phyloP scores from a whole-genome alignment of 2,888 invertebrate genomes.

The Scaptomyza tumidula region DNA sequence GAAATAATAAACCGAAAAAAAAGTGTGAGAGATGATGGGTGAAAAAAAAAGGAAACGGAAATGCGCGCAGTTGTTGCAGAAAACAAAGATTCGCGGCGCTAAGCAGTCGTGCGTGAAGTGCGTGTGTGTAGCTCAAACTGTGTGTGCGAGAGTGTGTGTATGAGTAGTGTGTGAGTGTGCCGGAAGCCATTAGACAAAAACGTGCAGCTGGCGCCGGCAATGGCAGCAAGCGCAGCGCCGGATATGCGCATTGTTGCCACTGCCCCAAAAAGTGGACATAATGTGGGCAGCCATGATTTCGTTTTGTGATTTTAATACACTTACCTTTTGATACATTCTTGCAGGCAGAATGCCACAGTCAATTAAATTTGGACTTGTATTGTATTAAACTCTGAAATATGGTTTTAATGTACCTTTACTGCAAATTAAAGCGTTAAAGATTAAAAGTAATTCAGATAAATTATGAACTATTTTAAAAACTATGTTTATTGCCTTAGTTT shows the following conservation, averaged over 20 bases:
- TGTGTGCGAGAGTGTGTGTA: constrained; percentile 14
- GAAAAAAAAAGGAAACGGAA: constrained; percentile 49
- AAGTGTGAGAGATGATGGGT: constrained; percentile 4
- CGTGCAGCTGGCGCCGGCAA: constrained; percentile 62
- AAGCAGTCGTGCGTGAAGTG: constrained; percentile 75
- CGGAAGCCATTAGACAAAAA: constrained; percentile 80
- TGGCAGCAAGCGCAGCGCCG: constrained; percentile 53
- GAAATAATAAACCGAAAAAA: constrained; percentile 18
- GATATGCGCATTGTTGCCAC: constrained; percentile 76
- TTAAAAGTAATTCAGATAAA: too few relatives aligned
- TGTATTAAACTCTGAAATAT: too few relatives aligned
- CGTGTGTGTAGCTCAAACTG: constrained; percentile 39
- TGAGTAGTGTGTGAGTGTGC: constrained; percentile 43
- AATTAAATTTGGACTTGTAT: too few relatives aligned
- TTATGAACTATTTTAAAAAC: too few relatives aligned
- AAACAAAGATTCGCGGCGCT: constrained; percentile 78
- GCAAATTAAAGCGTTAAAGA: too few relatives aligned
- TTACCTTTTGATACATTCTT: not conserved
- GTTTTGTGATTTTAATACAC: constrained; percentile 38
- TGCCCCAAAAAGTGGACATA: constrained; percentile 69
- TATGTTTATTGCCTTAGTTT: too few relatives aligned
- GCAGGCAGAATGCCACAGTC: too few relatives aligned
- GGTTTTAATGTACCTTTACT: too few relatives aligned
- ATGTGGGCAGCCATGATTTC: constrained; percentile 51
- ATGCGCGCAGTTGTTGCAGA: constrained; percentile 71